phyloP scores from a whole-genome alignment of 2,888 invertebrate genomes.

The Papilio protenor region DNA sequence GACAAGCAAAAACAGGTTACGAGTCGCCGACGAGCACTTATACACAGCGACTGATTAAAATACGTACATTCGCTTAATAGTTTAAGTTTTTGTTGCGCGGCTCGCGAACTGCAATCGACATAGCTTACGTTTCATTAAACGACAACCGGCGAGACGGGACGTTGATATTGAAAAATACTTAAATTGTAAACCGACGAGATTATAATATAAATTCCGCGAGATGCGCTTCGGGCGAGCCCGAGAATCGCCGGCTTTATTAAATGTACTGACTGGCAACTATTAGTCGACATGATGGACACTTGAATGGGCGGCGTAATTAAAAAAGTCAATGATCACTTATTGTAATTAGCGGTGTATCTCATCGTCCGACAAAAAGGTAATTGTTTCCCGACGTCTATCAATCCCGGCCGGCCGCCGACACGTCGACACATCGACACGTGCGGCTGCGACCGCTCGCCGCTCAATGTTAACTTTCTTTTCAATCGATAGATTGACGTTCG shows the following conservation, averaged over 20 bases:
- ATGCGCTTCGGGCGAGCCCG: constrained; percentile 69
- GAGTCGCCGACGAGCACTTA: constrained; percentile 58
- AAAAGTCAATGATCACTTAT: constrained; percentile 81
- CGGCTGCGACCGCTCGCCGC: constrained; percentile 30
- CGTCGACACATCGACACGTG: constrained; percentile 53
- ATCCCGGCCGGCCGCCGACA: constrained; percentile 58
- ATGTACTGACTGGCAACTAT: constrained; percentile 82
- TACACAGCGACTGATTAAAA: constrained; percentile 64
- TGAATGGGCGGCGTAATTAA: constrained; percentile 79
- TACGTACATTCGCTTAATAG: constrained; percentile 60
- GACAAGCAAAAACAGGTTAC: constrained; percentile 71
- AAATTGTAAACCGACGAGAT: constrained; percentile 59
- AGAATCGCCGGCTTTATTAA: constrained; percentile 72
- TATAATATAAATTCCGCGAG: constrained; percentile 76
- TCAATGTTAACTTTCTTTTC: constrained; percentile 27
- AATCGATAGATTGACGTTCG: constrained; percentile 4
- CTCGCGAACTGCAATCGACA: constrained; percentile 44
- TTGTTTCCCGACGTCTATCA: constrained; percentile 78
- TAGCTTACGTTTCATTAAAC: constrained; percentile 42
- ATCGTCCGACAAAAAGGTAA: constrained; percentile 77
- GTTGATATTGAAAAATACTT: constrained; percentile 59
- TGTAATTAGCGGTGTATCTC: constrained; percentile 80
- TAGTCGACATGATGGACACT: constrained; percentile 74
- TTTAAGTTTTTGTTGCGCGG: constrained; percentile 59
- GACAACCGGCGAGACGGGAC: constrained; percentile 47